Conservation (phyloP, 1,140 invertebrate species). For the Bombus pyrosoma region DNA sequence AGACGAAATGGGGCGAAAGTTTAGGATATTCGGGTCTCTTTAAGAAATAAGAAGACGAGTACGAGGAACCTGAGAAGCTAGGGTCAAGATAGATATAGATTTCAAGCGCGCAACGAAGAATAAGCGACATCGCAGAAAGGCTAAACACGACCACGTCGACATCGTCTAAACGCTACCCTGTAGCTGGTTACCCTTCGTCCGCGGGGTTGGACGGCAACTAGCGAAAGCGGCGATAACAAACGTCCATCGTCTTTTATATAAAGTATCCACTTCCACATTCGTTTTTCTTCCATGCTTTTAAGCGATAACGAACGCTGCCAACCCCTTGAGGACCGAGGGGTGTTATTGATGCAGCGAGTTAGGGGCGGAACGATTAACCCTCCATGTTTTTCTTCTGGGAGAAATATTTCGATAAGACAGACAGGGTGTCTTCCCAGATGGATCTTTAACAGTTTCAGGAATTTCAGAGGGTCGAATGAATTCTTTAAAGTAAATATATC, state of each 20-base stretch:
- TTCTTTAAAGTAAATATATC: no score
- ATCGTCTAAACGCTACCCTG: neutral
- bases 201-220: conserved; percentile 18
- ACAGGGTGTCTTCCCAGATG: neutral
- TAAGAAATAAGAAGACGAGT: neutral
- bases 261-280: conserved; percentile 75
- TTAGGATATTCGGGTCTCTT: neutral
- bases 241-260: conserved; percentile 73
- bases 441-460: neutral
- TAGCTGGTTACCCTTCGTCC: conserved; percentile 36
- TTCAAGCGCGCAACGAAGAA: neutral
- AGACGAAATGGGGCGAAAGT: neutral
- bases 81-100: neutral
- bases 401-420: neutral
- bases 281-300: conserved; percentile 74
- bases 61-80: neutral
- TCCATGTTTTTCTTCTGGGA: neutral
- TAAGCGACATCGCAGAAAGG: neutral
- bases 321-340: conserved; percentile 54
- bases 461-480: neutral
- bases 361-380: conserved; percentile 8
- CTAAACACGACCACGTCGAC: neutral
- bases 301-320: conserved; percentile 74
- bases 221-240: conserved; percentile 70
- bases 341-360: conserved; percentile 17